phyloP scores from a whole-genome alignment of 2,888 invertebrate genomes.

The Mythimna albipuncta region DNA sequence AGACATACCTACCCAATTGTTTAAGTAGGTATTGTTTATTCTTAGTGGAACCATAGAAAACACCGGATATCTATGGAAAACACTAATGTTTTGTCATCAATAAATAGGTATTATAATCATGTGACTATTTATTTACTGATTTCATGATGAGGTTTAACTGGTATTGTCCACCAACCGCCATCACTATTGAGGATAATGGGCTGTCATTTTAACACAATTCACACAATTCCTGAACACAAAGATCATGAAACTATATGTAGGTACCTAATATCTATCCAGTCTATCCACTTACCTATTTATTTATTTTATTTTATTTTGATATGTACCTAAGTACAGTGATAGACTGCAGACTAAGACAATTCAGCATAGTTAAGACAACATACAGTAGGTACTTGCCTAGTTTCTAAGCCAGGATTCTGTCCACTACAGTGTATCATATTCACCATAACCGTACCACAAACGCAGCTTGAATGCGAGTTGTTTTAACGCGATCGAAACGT shows the following conservation, averaged over 20 bases:
- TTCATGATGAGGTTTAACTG: slow-evolving; percentile 21
- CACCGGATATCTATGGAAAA: too few relatives aligned
- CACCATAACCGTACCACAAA: too few relatives aligned
- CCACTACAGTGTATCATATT: too few relatives aligned
- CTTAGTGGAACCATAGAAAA: not conserved
- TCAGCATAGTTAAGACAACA: too few relatives aligned
- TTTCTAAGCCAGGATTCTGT: too few relatives aligned
- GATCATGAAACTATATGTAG: slow-evolving; percentile 1
- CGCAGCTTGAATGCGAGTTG: too few relatives aligned
- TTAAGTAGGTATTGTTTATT: not conserved
- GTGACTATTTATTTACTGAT: slow-evolving; percentile 42
- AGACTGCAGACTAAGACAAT: too few relatives aligned
- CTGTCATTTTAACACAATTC: slow-evolving; percentile 24
- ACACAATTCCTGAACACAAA: slow-evolving; percentile 24
- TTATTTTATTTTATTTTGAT: too few relatives aligned
- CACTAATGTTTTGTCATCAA: slow-evolving; percentile 16
- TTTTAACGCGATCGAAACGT: too few relatives aligned
- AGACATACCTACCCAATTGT: too few relatives aligned
- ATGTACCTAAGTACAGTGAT: too few relatives aligned
- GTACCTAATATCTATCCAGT: slow-evolving; percentile 2
- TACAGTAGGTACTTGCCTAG: too few relatives aligned
- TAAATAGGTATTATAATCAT: slow-evolving; percentile 27
- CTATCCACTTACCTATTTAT: not conserved
- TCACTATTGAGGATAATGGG: slow-evolving; percentile 13
- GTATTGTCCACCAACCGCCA: slow-evolving; percentile 32